phyloP scores from a whole-genome alignment of 53 echinoderm and acorn worm genomes.

The Antedon mediterranea region DNA sequence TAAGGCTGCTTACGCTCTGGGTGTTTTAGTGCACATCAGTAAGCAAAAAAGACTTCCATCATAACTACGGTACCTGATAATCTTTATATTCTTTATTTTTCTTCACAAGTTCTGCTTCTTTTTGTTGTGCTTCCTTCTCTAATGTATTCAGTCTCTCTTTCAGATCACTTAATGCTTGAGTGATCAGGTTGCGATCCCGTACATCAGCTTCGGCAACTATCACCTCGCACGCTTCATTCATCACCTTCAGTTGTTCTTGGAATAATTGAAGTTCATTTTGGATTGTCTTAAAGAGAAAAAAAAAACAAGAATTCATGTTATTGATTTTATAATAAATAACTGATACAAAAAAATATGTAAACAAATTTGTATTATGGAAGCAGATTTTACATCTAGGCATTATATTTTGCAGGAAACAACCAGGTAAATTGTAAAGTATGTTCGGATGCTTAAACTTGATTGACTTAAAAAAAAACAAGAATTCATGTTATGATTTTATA shows the following conservation, averaged over 20 bases:
- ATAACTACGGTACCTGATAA: constrained; percentile 99
- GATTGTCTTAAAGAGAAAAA: constrained; percentile 34
- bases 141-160: constrained; percentile 67
- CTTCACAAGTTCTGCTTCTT: constrained; percentile 63
- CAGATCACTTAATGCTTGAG: constrained; percentile 65
- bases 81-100: constrained; percentile 58
- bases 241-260: constrained; percentile 78
- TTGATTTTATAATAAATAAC: too few species aligned
- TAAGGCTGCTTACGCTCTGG: too few species aligned
- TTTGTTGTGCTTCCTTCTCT: constrained; percentile 79
- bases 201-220: constrained; percentile 59
- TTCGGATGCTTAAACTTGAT: too few species aligned
- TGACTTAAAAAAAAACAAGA: too few species aligned
- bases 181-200: constrained; percentile 60
- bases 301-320: too few species aligned
- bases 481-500: background rate
- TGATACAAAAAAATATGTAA: too few species aligned
- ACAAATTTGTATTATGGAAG: too few species aligned
- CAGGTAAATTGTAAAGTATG: too few species aligned
- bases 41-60: too few species aligned
- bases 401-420: too few species aligned
- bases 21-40: too few species aligned
- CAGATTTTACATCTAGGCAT: too few species aligned
- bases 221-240: constrained; percentile 79
- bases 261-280: constrained; percentile 74